Conservation (phyloP, 2,113 vertebrate genomes). For the Papio anubis region DNA sequence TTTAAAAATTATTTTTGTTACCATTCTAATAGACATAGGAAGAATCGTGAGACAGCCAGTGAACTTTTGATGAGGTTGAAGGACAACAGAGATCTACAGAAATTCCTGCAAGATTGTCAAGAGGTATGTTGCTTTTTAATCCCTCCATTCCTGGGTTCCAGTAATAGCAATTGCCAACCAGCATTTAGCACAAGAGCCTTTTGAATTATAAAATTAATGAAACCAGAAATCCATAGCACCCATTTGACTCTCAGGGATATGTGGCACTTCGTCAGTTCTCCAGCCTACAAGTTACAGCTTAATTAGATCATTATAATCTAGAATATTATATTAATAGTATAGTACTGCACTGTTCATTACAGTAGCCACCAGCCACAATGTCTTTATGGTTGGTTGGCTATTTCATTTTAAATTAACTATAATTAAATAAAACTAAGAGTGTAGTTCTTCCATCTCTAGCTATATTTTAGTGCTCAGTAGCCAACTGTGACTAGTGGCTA, state of each 20-base stretch:
- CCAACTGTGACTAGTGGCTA: not conserved
- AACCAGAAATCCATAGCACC: not conserved
- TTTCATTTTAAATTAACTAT: conserved; percentile 12
- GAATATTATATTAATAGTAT: not conserved
- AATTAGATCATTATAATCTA: not conserved
- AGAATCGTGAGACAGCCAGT: conserved; percentile 95
- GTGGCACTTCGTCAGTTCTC: not conserved
- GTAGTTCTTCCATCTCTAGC: not conserved
- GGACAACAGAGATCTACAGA: conserved; percentile 98
- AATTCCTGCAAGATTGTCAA: conserved; percentile 98
- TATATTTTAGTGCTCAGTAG: not conserved
- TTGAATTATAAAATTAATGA: conserved; percentile 3
- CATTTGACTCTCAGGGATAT: not conserved
- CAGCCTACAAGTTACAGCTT: not conserved
- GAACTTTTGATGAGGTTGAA: conserved; percentile 95
- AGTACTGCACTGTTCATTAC: not conserved
- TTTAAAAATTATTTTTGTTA: not conserved
- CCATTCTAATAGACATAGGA: conserved; percentile 89
- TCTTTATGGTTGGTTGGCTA: not conserved
- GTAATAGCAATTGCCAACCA: not conserved
- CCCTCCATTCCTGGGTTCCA: not conserved
- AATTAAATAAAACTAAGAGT: not conserved
- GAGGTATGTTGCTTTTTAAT: conserved; percentile 86
- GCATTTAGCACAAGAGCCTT: not conserved
- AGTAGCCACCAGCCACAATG: not conserved